Base-by-base conservation (phyloP, 2,797 vertebrate genomes). In the Brachyrhaphis roseni region DNA sequence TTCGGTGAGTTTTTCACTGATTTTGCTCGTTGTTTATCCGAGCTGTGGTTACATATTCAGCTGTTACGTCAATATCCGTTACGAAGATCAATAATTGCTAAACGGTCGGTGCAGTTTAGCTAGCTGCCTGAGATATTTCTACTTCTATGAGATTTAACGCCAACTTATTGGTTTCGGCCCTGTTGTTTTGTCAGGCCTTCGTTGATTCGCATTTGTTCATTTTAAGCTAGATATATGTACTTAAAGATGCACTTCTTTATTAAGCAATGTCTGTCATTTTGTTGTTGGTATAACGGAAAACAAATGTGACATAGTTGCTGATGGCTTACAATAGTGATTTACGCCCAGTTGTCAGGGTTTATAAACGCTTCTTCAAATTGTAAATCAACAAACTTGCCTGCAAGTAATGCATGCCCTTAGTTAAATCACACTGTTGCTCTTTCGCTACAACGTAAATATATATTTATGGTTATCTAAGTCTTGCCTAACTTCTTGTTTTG, bases 1-100 rank as follows among this genome's bases (percentile, higher is more conserved):
- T 94, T 90, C 82, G 91, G 94, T 95, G 84, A 92, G 92, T 82
- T 47, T 1, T 7, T 41, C 26, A 5, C 28, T 2, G 41, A 8
- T 49, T 12, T 23, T 59, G 5, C 31, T 16, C 5, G 1, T 26
- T 0, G 5, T 75, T 6, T 49, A 12, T 34, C 5, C 5, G 1
- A 23, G 2, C 10, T 1, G 4, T 15, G 11, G 1, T 7, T 11
- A 2, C 41, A 8, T 47, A 0, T 46, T 18, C 0, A 2, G 23
- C 13, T 5, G 13, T 13, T 1, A 11, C 10, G 36, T 13, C 15
- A 2, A n/a, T 2, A 16, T 53, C 31, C 28, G 62, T 68, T 72
- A 28, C 20, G 2, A 11, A 53, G 74, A 66, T 7, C 20, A 71
- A n/a, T 10, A 1, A 7, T 49, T 23, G 78, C 31, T 39, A 5